Base-by-base conservation (phyloP, 2,113 vertebrate genomes). In the Trinectes maculatus region DNA sequence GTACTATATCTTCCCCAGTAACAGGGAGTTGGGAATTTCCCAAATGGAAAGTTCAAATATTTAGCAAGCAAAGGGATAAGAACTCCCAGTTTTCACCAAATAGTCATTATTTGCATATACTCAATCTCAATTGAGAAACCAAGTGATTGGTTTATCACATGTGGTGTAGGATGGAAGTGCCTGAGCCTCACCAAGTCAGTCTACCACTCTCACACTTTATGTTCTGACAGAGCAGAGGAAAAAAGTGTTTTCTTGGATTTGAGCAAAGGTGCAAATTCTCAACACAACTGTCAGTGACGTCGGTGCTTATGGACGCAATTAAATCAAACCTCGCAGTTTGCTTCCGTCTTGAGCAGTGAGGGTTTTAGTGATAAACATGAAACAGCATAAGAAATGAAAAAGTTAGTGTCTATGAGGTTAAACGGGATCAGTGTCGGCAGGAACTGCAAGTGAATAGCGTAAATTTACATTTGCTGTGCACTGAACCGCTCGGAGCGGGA, bases 21-120 rank as follows among this genome's bases (percentile, higher is more conserved):
- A 84, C 75, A 82, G n/a, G 21, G 66, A 80, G 74, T 58, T 73
- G 77, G 85, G 81, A 79, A 71, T 80, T 85, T 85, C 85, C 79
- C 79, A 55, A 84, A 56, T 0, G 69, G 67, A 75, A 84, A 83
- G 63, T 66, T 75, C 26, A 77, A 79, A 72, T 63, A 76, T 82
- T 73, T 60, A 68, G 60, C 54, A 74, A 67, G 67, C 55, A 68
- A 39, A 79, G 60, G 49, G 64, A 79, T 36, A 82, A 78, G 49
- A 74, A 70, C 68, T 63, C 59, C 63, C 46, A 29, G 18, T 44
- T 80, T 74, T 2, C 6, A 57, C 40, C 28, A 66, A 75, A 72
- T 62, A 49, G 22, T 61, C 43, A 72, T 56, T 31, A 58, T 60
- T 49, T 81, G 26, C 25, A 1, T 1, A 8, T 39, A 44, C 16